Evolutionary conservation across 2,113 vertebrate genomes (phyloP).

Genomic region (Pangasianodon hypophthalmus): DNA sequence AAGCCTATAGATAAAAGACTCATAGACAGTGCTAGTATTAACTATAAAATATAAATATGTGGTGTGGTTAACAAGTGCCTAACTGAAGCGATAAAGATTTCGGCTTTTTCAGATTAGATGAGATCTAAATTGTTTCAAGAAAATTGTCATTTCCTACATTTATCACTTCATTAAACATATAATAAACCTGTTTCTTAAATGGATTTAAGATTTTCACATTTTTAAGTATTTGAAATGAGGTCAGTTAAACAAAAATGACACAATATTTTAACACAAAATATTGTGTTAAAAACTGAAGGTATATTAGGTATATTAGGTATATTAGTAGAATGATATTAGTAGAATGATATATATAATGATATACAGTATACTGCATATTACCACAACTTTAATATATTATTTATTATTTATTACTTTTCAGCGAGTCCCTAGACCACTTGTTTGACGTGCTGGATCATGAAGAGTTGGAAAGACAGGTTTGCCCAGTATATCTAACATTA

Average conservation of each 20-base stretch:
- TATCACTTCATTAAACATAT: not conserved
- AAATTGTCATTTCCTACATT: not conserved
- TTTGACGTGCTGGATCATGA: not conserved
- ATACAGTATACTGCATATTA: not conserved
- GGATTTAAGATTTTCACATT: not conserved
- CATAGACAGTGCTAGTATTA: not conserved
- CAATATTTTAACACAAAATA: not conserved
- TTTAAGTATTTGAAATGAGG: not conserved
- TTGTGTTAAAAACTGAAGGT: not conserved
- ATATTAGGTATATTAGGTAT: no score
- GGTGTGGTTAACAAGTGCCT: not conserved
- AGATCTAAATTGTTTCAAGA: not conserved
- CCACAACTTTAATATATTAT: not conserved
- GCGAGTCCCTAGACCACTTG: not conserved
- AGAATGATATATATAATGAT: no score
- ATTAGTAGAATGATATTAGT: no score
- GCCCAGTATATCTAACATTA: not conserved
- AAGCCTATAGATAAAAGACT: not conserved
- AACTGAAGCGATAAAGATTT: not conserved
- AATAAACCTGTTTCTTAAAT: not conserved
- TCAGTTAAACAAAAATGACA: not conserved
- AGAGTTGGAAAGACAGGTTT: slow-evolving; percentile 1
- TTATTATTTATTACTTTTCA: not conserved
- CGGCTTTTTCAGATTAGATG: not conserved
- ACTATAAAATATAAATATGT: not conserved